Conservation (phyloP, 2,888 invertebrate genomes). For the Diadegma fenestrale region DNA sequence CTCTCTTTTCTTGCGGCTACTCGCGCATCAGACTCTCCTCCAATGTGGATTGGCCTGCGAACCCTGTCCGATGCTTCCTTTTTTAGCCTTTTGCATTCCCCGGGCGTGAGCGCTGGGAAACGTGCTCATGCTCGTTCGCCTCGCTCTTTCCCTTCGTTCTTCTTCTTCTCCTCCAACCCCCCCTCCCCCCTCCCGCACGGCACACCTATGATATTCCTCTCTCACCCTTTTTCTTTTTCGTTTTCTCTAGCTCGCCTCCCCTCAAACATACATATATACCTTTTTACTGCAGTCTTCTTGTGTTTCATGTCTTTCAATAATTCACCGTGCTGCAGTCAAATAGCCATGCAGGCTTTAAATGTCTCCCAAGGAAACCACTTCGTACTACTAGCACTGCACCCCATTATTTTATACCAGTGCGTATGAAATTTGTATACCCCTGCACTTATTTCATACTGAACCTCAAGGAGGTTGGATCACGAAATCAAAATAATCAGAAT, state of each 20-base stretch:
- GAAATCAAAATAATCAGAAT: no score
- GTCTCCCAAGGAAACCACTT: slow-evolving; percentile 39
- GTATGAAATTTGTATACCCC: neutral
- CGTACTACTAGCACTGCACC: neutral
- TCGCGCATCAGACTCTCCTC: slow-evolving; percentile 62
- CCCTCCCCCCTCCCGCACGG: no score
- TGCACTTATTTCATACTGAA: neutral
- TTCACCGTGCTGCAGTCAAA: slow-evolving; percentile 42
- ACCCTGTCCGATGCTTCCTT: slow-evolving; percentile 76
- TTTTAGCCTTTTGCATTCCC: slow-evolving; percentile 82
- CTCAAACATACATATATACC: neutral
- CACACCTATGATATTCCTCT: slow-evolving; percentile 56
- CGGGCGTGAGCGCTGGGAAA: slow-evolving; percentile 78
- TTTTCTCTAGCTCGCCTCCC: slow-evolving; percentile 20
- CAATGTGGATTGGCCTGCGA: slow-evolving; percentile 78
- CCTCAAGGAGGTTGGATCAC: no score
- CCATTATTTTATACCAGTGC: neutral
- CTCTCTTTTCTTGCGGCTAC: slow-evolving; percentile 54
- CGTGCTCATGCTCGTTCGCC: slow-evolving; percentile 69
- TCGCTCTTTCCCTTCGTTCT: slow-evolving; percentile 18
- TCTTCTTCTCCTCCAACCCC: no score
- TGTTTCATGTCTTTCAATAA: slow-evolving; percentile 45
- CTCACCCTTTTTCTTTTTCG: neutral
- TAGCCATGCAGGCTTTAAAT: slow-evolving; percentile 34
- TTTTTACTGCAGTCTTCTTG: slow-evolving; percentile 1